phyloP scores from a whole-genome alignment of 2,888 invertebrate genomes.

The Suillia variegata region DNA sequence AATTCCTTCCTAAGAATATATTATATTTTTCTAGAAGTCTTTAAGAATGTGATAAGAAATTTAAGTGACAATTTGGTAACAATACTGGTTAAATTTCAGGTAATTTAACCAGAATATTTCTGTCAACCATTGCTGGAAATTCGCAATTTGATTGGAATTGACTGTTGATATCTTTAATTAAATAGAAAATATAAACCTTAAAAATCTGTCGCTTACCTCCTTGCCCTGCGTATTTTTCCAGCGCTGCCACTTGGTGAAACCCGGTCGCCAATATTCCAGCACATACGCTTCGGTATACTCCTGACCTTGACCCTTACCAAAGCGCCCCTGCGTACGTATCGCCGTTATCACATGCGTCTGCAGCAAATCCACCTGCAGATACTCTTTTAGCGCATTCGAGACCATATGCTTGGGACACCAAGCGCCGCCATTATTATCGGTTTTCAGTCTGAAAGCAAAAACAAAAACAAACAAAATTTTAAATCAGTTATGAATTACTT shows the following conservation, averaged over 20 bases:
- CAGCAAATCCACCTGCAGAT: slow-evolving; percentile 74
- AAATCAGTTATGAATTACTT: background rate
- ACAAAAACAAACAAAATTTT: background rate
- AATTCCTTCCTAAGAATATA: too few species aligned
- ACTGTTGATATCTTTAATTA: too few species aligned
- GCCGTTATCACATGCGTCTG: slow-evolving; percentile 72
- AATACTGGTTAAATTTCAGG: too few species aligned
- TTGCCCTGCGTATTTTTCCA: slow-evolving; percentile 76
- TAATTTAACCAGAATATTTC: too few species aligned
- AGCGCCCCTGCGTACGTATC: slow-evolving; percentile 80
- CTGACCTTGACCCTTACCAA: slow-evolving; percentile 81
- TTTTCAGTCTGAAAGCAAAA: slow-evolving; percentile 70
- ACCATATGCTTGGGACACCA: slow-evolving; percentile 84
- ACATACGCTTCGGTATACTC: slow-evolving; percentile 81
- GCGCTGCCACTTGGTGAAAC: slow-evolving; percentile 73
- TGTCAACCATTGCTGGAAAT: too few species aligned
- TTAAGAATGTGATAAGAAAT: too few species aligned
- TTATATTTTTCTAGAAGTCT: too few species aligned
- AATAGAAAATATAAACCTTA: too few species aligned
- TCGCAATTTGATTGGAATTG: too few species aligned
- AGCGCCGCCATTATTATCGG: slow-evolving; percentile 80
- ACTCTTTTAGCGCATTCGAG: slow-evolving; percentile 74
- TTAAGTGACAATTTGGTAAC: too few species aligned
- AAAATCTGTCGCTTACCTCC: slow-evolving; percentile 65
- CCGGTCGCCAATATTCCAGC: slow-evolving; percentile 77